phyloP scores from a whole-genome alignment of 53 echinoderm and acorn worm species.

The Luidia sarsii region DNA sequence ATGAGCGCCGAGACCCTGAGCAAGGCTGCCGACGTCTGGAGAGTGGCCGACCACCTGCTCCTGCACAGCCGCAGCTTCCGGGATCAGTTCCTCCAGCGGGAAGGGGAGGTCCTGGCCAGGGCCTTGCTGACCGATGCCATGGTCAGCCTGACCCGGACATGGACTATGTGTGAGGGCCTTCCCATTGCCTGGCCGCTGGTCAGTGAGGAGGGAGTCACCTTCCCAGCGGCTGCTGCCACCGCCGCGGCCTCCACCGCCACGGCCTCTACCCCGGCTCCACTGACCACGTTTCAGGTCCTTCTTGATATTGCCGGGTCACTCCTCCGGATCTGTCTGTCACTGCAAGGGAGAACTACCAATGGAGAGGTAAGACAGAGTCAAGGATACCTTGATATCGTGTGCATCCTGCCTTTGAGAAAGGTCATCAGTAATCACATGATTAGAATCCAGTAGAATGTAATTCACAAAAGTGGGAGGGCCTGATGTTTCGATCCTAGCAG shows the following conservation, averaged over 20 bases:
- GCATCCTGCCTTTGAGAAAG: too few relatives aligned
- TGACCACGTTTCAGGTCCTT: conserved; percentile 58
- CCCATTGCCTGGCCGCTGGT: conserved; percentile 56
- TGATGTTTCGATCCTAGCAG: too few relatives aligned
- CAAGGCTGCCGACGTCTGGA: conserved; percentile 89
- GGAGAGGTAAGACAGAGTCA: conserved; percentile 50
- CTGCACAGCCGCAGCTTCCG: conserved; percentile 67
- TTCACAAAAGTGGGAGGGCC: too few relatives aligned
- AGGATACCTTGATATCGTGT: conserved; percentile 13
- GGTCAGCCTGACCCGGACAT: conserved; percentile 61
- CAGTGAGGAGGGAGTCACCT: conserved; percentile 24
- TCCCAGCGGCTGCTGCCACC: conserved; percentile 22
- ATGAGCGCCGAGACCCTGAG: conserved; percentile 47
- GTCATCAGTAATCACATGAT: too few relatives aligned
- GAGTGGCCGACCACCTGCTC: conserved; percentile 73
- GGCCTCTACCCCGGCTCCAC: conserved; percentile 13
- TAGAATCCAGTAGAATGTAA: too few relatives aligned
- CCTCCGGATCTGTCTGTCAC: conserved; percentile 70
- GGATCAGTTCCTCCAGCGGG: conserved; percentile 63
- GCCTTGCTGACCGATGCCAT: conserved; percentile 62
- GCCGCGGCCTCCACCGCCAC: conserved; percentile 10
- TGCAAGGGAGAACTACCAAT: conserved; percentile 30
- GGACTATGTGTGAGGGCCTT: conserved; percentile 63
- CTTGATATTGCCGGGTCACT: conserved; percentile 72
- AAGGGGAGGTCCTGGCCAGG: conserved; percentile 42